These are phyloP conservation scores for Castor canadensis DNA, from an alignment of 2,113 vertebrate species.

Conservation along the genomic window DNA sequence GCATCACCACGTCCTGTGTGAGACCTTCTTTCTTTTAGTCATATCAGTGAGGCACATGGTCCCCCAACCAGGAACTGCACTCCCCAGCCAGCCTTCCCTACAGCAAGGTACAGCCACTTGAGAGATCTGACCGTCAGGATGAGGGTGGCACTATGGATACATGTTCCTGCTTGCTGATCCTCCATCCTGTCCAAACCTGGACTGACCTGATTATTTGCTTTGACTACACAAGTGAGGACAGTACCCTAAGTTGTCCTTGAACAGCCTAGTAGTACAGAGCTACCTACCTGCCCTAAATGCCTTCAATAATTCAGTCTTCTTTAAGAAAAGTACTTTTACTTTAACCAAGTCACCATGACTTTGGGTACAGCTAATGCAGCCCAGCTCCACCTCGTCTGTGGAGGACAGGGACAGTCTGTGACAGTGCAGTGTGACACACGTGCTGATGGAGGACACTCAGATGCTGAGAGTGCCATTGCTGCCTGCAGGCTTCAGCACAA, in stretches of 20 bases:
- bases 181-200: neutral
- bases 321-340: too few relatives aligned
- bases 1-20: too few relatives aligned
- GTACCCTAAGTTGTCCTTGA: neutral
- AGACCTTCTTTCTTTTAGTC: neutral
- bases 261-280: neutral
- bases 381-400: neutral
- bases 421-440: neutral
- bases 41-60: too few relatives aligned
- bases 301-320: neutral
- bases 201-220: neutral
- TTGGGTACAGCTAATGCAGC: neutral
- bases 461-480: neutral
- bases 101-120: accelerated
- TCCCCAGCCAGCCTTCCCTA: neutral
- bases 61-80: neutral
- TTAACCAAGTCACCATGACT: neutral
- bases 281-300: neutral
- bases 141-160: neutral
- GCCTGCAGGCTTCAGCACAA: neutral
- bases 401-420: too few relatives aligned
- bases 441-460: neutral
- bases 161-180: neutral
- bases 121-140: neutral
- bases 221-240: neutral